Percentiles rank a stretch among this genome's conserved stretches.
Evolutionary conservation across 2,113 vertebrate species (phyloP).

Genomic region (Mormyrus iriodes): DNA sequence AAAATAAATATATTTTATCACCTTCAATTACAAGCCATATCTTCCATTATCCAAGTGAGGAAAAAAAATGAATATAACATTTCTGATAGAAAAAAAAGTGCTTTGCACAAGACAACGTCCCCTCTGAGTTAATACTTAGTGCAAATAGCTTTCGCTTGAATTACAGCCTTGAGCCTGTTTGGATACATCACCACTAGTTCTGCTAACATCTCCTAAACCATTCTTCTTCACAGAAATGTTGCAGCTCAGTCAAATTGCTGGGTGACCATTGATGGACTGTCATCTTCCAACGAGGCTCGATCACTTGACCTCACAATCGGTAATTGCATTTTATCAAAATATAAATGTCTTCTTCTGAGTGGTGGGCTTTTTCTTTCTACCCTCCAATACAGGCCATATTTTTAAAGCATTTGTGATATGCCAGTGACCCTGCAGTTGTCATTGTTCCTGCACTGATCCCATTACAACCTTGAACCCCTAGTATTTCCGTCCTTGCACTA

Average conservation of each 20-base stretch:
- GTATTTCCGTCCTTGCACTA: background rate
- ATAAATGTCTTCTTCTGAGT: background rate
- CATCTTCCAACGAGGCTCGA: background rate
- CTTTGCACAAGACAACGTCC: background rate
- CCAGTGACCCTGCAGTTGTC: background rate
- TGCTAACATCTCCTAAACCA: background rate
- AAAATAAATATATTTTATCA: background rate
- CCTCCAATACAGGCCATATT: background rate
- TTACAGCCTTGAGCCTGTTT: background rate
- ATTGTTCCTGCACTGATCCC: no score
- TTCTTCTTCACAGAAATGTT: background rate
- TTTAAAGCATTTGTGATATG: background rate
- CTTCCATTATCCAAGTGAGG: background rate
- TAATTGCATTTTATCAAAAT: background rate
- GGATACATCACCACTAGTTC: background rate
- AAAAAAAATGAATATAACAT: background rate
- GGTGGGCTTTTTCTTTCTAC: background rate
- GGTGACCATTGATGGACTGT: background rate
- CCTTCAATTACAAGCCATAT: background rate
- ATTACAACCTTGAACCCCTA: background rate
- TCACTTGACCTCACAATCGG: background rate
- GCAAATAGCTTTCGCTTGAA: background rate
- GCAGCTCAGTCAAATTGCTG: background rate
- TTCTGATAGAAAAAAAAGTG: background rate
- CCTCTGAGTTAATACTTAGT: background rate